These are phyloP conservation scores for Xanthorhoe designata DNA, from an alignment of 2,888 invertebrate species.

Conservation along the genomic window DNA sequence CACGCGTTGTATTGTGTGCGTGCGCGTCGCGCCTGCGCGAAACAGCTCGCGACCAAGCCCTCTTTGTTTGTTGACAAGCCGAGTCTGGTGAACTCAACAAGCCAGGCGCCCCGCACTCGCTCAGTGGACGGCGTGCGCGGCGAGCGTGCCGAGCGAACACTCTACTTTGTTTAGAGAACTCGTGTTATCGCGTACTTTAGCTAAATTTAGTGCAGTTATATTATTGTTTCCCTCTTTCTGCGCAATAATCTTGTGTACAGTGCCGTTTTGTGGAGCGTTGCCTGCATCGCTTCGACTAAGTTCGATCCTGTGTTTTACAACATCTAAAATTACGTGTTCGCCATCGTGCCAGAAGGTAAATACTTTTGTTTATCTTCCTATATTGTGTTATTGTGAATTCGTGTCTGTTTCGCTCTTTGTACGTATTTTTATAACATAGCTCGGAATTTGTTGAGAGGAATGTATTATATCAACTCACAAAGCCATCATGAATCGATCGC, in stretches of 20 bases:
- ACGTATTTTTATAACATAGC: constrained; percentile 20
- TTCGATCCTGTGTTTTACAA: constrained; percentile 62
- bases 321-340: constrained; percentile 73
- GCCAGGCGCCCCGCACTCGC: constrained; percentile 54
- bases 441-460: constrained; percentile 17
- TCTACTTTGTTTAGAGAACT: constrained; percentile 59
- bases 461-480: constrained; percentile 27
- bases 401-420: constrained; percentile 24
- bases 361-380: constrained; percentile 57
- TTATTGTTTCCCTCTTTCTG: constrained; percentile 57
- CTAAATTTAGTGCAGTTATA: constrained; percentile 75
- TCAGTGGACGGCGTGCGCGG: constrained; percentile 61
- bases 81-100: constrained; percentile 60
- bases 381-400: constrained; percentile 51
- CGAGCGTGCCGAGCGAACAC: constrained; percentile 55
- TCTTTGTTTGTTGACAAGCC: constrained; percentile 85
- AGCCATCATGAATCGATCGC: constrained; percentile 31
- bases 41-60: constrained; percentile 68
- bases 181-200: constrained; percentile 66
- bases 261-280: constrained; percentile 64
- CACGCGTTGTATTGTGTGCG: constrained; percentile 65
- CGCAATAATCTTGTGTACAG: constrained; percentile 67
- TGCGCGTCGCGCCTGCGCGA: constrained; percentile 73
- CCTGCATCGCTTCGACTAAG: constrained; percentile 45
- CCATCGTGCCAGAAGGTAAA: constrained; percentile 72